phyloP scores from a whole-genome alignment of 2,797 vertebrate species.

The Scleropages formosus region DNA sequence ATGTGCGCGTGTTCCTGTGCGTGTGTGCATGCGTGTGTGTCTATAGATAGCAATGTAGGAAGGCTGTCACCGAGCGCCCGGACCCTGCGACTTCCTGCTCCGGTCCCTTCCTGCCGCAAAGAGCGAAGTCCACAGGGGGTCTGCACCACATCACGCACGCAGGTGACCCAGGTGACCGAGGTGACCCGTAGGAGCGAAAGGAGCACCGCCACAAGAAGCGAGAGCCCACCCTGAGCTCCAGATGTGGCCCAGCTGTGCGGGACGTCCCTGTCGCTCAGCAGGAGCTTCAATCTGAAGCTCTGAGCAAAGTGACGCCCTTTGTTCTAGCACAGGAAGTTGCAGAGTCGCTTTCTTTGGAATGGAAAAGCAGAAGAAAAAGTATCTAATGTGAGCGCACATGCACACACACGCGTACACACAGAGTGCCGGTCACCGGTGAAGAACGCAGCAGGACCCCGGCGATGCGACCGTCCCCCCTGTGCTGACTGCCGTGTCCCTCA shows the following conservation, averaged over 20 bases:
- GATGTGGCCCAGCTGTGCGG: too few species aligned
- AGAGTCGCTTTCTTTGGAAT: too few species aligned
- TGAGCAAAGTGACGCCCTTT: not conserved
- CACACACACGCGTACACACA: not conserved
- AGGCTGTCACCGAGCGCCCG: conserved; percentile 53
- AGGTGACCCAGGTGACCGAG: too few species aligned
- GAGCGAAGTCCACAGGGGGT: not conserved
- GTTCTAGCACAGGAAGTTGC: not conserved
- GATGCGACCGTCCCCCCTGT: too few species aligned
- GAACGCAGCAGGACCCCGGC: not conserved
- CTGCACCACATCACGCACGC: too few species aligned
- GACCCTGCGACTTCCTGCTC: conserved; percentile 37
- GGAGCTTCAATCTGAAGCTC: not conserved
- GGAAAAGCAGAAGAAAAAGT: not conserved
- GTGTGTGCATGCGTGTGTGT: conserved; percentile 30
- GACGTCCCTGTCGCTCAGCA: not conserved
- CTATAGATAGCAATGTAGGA: conserved; percentile 40
- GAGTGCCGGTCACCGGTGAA: not conserved
- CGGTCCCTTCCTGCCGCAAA: conserved; percentile 48
- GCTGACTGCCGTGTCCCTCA: too few species aligned
- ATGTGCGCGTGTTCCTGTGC: too few species aligned
- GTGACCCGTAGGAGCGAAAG: too few species aligned
- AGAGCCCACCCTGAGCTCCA: not conserved
- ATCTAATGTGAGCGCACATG: not conserved
- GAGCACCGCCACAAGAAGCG: not conserved